A percentile compares a stretch with the other conserved stretches of the same genome.
Evolutionary conservation across 2,113 vertebrate genomes (phyloP).

Genomic region (Marmota flaviventris): DNA sequence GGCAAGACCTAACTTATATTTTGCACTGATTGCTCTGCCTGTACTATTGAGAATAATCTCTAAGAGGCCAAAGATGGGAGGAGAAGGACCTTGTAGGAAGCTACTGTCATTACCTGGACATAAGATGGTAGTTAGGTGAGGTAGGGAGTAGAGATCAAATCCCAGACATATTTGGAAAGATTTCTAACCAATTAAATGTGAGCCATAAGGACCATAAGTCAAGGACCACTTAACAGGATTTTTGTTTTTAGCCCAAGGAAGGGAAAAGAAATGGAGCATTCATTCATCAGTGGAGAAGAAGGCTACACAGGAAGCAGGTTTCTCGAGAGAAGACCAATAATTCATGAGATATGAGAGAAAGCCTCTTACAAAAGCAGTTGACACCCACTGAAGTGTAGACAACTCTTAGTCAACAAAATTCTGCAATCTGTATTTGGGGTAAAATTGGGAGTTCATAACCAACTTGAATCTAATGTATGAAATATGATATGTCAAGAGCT

Average conservation of each 20-base stretch:
- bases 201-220: background rate
- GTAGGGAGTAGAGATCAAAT: background rate
- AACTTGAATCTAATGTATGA: too few relatives aligned
- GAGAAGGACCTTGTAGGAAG: background rate
- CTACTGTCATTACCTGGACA: too few relatives aligned
- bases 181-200: background rate
- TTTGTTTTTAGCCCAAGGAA: background rate
- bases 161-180: background rate
- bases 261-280: background rate
- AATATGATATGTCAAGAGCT: too few relatives aligned
- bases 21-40: background rate
- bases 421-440: too few relatives aligned
- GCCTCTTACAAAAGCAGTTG: background rate
- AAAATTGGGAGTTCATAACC: too few relatives aligned
- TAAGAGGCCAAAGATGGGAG: background rate
- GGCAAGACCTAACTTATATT: background rate
- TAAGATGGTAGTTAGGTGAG: accelerated
- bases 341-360: background rate
- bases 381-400: background rate
- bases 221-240: too few relatives aligned
- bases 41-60: background rate
- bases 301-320: background rate
- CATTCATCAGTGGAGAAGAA: background rate
- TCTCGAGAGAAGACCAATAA: background rate
- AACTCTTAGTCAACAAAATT: background rate